Conservation (phyloP, 1,140 invertebrate genomes). For the Drosophila leontia region DNA sequence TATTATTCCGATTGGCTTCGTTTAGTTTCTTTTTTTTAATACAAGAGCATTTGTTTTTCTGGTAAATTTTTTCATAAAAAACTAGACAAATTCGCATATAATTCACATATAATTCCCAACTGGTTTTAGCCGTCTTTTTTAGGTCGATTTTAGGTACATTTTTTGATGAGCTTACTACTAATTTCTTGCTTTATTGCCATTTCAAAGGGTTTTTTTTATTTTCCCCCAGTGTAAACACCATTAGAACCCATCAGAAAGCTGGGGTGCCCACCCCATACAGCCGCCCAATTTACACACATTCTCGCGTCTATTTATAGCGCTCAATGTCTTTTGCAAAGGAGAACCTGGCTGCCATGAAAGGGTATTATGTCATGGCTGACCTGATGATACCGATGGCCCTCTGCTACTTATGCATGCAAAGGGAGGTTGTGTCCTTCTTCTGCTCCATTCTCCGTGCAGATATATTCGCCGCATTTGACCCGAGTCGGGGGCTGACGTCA, state of each 20-base stretch:
- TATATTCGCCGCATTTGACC: conserved; percentile 33
- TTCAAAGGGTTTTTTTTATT: not conserved
- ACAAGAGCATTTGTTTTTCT: no score
- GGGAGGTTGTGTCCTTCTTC: conserved; percentile 12
- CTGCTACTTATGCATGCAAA: conserved; percentile 21
- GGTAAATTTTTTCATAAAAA: no score
- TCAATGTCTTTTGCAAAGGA: conserved; percentile 52
- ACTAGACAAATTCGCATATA: no score
- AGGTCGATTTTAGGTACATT: no score
- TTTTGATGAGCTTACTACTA: no score
- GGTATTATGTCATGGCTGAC: conserved; percentile 80
- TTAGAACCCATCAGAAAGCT: conserved; percentile 20
- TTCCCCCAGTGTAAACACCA: not conserved
- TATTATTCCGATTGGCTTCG: no score
- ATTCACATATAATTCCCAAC: no score
- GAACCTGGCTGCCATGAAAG: conserved; percentile 64
- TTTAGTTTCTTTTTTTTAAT: no score
- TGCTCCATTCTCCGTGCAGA: not conserved
- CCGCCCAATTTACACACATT: conserved; percentile 58
- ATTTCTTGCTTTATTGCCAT: not conserved
- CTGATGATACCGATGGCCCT: conserved; percentile 34
- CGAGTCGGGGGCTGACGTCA: conserved; percentile 64
- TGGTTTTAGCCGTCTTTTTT: no score
- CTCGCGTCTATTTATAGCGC: conserved; percentile 62
- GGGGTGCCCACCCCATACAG: not conserved